Evolutionary conservation across 2,113 vertebrate species (phyloP).

Genomic region (Chascanopsetta lugubris): DNA sequence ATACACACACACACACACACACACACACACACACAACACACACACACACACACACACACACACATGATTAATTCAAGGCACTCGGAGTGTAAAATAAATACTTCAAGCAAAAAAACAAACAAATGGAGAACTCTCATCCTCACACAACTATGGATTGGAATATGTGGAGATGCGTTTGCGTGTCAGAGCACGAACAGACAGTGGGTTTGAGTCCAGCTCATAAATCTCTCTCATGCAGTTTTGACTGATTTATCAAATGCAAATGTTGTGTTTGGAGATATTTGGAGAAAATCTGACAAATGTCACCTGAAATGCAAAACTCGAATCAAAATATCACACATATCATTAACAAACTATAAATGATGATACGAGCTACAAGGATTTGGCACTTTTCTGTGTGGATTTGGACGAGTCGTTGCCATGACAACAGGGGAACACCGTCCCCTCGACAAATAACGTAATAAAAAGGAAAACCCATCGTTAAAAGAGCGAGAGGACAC

Average conservation of each 20-base stretch:
- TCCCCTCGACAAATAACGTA: neutral
- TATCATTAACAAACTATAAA: neutral
- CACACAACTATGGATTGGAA: too few relatives aligned
- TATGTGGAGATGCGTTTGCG: conserved; percentile 1
- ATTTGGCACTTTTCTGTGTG: conserved; percentile 10
- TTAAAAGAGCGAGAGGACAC: conserved; percentile 37
- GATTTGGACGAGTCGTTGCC: neutral
- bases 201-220: conserved; percentile 66
- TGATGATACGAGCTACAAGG: neutral
- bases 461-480: conserved; percentile 13
- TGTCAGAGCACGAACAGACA: conserved; percentile 21
- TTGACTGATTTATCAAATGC: conserved; percentile 3
- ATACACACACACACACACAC: too few relatives aligned
- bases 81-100: conserved; percentile 10
- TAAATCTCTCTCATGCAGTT: neutral
- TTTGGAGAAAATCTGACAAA: neutral
- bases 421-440: neutral
- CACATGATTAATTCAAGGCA: conserved; percentile 28
- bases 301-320: neutral
- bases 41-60: too few relatives aligned
- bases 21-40: too few relatives aligned
- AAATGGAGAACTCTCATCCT: neutral
- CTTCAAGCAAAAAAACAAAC: neutral
- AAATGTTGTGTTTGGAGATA: neutral
- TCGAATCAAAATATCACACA: too few relatives aligned